Evolutionary conservation across 2,113 vertebrate species (phyloP), one percentile per base, ranked within the genome.

Genomic region (Barbus barbus): DNA sequence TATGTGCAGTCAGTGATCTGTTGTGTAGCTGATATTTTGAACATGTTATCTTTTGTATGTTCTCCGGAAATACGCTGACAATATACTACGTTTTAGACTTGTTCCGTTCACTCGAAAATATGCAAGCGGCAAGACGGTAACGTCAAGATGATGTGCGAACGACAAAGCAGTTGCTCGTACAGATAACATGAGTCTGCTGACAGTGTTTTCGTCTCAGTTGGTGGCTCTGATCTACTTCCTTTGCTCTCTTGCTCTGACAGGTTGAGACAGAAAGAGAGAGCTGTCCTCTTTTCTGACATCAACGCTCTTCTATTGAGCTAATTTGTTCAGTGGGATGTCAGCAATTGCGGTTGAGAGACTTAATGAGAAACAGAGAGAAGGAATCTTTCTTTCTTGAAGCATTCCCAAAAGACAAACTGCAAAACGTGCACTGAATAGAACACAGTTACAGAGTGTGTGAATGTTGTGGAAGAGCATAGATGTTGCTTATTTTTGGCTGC

Each of bases 311-410:
- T 56, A 73, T 77, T 83, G 71, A 53, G 78, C 74, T 79, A 38
- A 69, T 86, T 87, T 82, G 75, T 53, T 76, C 84, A 16, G 69
- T 22, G 60, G 76, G 74, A 73, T 72, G 60, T 89, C 72, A 51
- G 26, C 41, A 31, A 60, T 24, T 53, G 20, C n/a, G 44, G 63
- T 72, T 51, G 67, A 51, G 72, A 78, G 53, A 53, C 9, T 53
- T 60, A 58, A 82, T 60, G 73, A 82, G 83, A 63, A 31, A 20
- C 61, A 36, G 38, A 81, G 24, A 44, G 73, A 41, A 51, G 13
- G n/a, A 77, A 48, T 16, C 48, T 20, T 53, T 78, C 61, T 9
- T 18, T 72, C 28, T 31, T 13, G 36, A 22, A 58, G 48, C 33
- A n/a, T 28, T 53, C 53, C 56, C 31, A 24, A 6, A 24, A 63